These are phyloP conservation scores for Nemapogon koenigi DNA, from an alignment of 2,888 invertebrate species.

Conservation along the genomic window DNA sequence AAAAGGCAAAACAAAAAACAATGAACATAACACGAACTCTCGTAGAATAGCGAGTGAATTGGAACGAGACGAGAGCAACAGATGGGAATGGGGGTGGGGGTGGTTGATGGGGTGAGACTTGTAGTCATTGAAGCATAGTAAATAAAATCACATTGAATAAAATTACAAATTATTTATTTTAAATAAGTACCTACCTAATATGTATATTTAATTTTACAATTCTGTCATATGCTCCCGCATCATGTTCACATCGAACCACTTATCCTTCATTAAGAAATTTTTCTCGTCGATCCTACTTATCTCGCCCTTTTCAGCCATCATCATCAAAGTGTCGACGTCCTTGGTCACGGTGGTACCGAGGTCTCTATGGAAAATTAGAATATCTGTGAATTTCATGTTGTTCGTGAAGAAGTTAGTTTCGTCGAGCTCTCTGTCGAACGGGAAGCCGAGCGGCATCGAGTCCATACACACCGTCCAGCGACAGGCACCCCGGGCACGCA, in stretches of 20 bases:
- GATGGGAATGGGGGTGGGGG: too few species aligned
- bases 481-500: constrained; percentile 58
- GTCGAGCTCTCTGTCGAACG: constrained; percentile 74
- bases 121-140: too few species aligned
- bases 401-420: constrained; percentile 65
- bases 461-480: constrained; percentile 65
- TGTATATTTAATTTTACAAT: too few species aligned
- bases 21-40: background rate
- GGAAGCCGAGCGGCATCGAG: constrained; percentile 73
- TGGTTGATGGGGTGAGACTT: too few species aligned
- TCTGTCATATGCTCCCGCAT: too few species aligned
- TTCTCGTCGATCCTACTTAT: background rate
- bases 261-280: background rate
- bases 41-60: background rate
- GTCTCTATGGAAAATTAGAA: constrained; percentile 69
- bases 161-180: too few species aligned
- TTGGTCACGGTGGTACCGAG: constrained; percentile 30
- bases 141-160: too few species aligned
- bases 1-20: too few species aligned
- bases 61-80: background rate
- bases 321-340: background rate
- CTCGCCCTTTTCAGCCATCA: background rate
- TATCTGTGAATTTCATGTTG: constrained; percentile 72
- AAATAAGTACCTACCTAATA: too few species aligned
- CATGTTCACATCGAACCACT: background rate